Percentiles rank a stretch among this genome's conserved stretches.
phyloP scores from a whole-genome alignment of 2,797 vertebrate species.

The Distichodus sexfasciatus region DNA sequence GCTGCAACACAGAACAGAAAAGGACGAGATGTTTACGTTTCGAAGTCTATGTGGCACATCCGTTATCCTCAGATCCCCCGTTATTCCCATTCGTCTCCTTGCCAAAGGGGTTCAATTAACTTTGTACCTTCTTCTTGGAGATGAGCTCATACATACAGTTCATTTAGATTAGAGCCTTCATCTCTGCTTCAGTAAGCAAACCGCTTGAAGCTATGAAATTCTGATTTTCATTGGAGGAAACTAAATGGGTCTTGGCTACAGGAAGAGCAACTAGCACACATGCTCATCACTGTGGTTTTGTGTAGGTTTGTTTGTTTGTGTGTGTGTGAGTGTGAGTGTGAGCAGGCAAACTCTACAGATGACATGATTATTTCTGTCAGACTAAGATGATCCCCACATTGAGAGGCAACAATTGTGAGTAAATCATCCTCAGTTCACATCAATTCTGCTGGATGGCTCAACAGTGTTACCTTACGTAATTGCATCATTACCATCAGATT shows the following conservation, averaged over 20 bases:
- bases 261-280: not conserved
- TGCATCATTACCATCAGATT: not conserved
- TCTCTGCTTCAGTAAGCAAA: constrained; percentile 7
- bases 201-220: not conserved
- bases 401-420: not conserved
- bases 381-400: not conserved
- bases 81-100: not conserved
- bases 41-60: not conserved
- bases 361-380: constrained; percentile 9
- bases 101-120: not conserved
- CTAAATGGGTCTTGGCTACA: not conserved
- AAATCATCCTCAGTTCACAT: not conserved
- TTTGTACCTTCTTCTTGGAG: not conserved
- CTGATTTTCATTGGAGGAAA: not conserved
- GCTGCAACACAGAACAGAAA: constrained; percentile 25
- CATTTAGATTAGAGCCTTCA: not conserved
- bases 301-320: no score
- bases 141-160: not conserved
- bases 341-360: not conserved
- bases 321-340: not conserved
- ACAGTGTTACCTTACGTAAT: constrained; percentile 2
- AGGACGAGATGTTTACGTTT: not conserved
- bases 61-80: not conserved
- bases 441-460: not conserved
- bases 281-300: not conserved